These are phyloP conservation scores for Clarias pachynema DNA, from an alignment of 2,797 vertebrate genomes.

Conservation along the genomic window DNA sequence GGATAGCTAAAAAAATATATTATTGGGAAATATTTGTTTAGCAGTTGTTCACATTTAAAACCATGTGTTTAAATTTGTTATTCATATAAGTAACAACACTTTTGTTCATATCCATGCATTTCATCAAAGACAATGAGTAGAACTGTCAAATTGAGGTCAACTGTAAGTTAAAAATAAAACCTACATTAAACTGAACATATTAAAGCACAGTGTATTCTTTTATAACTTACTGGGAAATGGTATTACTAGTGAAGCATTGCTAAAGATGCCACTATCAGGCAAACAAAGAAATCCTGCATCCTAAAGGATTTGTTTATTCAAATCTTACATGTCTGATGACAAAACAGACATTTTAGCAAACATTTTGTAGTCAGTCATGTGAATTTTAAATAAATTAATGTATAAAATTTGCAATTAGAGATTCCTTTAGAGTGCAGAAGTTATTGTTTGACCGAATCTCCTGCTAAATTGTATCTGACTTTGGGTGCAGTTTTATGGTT, in stretches of 20 bases:
- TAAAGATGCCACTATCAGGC: background rate
- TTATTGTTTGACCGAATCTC: too few relatives aligned
- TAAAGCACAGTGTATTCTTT: background rate
- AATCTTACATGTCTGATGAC: too few relatives aligned
- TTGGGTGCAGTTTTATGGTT: too few relatives aligned
- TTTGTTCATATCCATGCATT: background rate
- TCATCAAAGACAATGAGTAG: background rate
- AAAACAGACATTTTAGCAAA: too few relatives aligned
- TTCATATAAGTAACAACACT: background rate
- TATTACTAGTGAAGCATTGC: background rate
- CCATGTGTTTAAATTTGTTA: background rate
- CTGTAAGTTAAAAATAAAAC: background rate
- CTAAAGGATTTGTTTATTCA: too few relatives aligned
- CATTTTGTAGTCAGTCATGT: too few relatives aligned
- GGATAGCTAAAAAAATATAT: constrained; percentile 19
- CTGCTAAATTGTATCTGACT: too few relatives aligned
- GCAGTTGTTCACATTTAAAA: constrained; percentile 1
- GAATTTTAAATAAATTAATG: too few relatives aligned
- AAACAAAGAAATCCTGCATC: too few relatives aligned
- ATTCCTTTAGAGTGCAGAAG: too few relatives aligned
- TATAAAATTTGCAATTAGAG: too few relatives aligned
- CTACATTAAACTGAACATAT: background rate
- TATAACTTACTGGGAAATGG: background rate
- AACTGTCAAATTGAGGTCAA: background rate
- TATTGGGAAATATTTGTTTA: constrained; percentile 40